Conservation (phyloP, 2,888 invertebrate species). For the Himalopsyche tibetana region DNA sequence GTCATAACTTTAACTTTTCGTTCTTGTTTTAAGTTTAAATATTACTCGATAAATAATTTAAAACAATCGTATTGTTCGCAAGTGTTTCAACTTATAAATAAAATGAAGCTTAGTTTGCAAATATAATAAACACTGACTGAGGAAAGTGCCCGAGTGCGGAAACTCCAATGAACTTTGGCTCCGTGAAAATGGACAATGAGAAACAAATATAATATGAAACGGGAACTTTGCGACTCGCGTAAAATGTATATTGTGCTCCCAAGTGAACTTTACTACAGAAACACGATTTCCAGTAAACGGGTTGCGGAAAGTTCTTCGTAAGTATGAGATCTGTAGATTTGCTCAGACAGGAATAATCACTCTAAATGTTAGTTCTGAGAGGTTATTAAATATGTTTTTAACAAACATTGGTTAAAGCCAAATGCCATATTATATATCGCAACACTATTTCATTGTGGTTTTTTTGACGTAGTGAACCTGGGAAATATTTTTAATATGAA, state of each 20-base stretch:
- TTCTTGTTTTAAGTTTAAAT: neutral
- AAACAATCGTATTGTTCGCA: conserved; percentile 2
- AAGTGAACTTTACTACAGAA: neutral
- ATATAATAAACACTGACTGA: conserved; percentile 12
- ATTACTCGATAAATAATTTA: conserved; percentile 1
- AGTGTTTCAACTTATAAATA: conserved; percentile 24
- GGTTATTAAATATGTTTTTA: neutral
- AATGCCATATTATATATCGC: no score
- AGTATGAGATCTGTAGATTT: neutral
- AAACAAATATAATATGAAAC: conserved; percentile 47
- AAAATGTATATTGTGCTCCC: conserved; percentile 38
- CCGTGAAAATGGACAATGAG: conserved; percentile 44
- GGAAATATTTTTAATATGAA: no score
- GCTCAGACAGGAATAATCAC: neutral
- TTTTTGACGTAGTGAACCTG: no score
- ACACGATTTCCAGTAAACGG: conserved; percentile 8
- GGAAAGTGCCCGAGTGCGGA: conserved; percentile 28
- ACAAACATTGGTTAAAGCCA: no score
- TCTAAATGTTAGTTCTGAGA: neutral
- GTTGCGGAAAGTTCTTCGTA: neutral
- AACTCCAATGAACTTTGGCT: conserved; percentile 18
- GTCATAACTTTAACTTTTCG: no score
- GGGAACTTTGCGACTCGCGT: conserved; percentile 39
- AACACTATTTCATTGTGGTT: no score
- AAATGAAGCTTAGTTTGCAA: conserved; percentile 8